phyloP scores from a whole-genome alignment of 2,888 invertebrate species.

The Venustoraphidia nigricollis region DNA sequence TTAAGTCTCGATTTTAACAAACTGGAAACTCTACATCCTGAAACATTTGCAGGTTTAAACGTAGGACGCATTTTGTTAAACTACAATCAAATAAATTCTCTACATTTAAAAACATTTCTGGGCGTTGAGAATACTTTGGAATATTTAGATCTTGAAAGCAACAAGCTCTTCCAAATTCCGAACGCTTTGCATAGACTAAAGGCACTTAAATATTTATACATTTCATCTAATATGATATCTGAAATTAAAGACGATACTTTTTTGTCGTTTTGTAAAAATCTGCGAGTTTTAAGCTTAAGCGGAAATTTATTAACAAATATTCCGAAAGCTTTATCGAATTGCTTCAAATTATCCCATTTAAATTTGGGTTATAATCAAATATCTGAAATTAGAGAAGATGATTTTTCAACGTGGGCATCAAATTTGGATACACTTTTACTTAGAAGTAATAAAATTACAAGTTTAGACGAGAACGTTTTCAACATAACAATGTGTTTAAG shows the following conservation, averaged over 20 bases:
- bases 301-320: slow-evolving; percentile 65
- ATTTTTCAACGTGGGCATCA: slow-evolving; percentile 64
- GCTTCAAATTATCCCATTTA: slow-evolving; percentile 62
- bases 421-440: slow-evolving; percentile 67
- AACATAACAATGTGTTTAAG: slow-evolving; percentile 58
- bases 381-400: slow-evolving; percentile 55
- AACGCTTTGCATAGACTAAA: slow-evolving; percentile 48
- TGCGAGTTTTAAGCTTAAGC: slow-evolving; percentile 64
- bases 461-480: slow-evolving; percentile 54
- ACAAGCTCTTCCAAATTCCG: slow-evolving; percentile 54
- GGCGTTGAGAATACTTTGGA: slow-evolving; percentile 60
- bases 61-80: slow-evolving; percentile 65
- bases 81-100: slow-evolving; percentile 53
- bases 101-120: slow-evolving; percentile 56
- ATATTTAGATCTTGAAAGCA: slow-evolving; percentile 70
- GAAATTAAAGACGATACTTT: slow-evolving; percentile 47
- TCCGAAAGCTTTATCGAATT: slow-evolving; percentile 54
- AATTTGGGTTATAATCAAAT: slow-evolving; percentile 83
- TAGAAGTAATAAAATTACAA: slow-evolving; percentile 70
- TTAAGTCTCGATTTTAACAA: slow-evolving; percentile 72
- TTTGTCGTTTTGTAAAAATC: slow-evolving; percentile 36
- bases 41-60: slow-evolving; percentile 51
- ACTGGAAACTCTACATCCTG: slow-evolving; percentile 45
- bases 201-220: slow-evolving; percentile 62
- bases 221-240: slow-evolving; percentile 62